Base-by-base conservation (phyloP, 2,113 vertebrate species). In the Pristiophorus japonicus region DNA sequence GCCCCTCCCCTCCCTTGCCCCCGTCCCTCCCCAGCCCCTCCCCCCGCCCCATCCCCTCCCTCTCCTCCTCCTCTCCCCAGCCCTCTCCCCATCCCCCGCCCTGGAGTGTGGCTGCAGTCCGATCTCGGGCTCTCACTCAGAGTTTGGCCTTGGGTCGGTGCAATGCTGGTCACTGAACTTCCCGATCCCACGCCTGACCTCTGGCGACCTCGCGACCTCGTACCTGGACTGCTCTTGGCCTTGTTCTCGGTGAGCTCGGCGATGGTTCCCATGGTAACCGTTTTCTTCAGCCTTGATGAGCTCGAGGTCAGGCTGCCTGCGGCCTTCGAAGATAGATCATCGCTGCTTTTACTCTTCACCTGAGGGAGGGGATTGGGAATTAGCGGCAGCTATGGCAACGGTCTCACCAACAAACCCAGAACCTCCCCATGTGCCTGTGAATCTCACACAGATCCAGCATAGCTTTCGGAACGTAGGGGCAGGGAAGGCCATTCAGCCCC, bases 271-370 rank as follows among this genome's bases (percentile, higher is more conserved):
- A 98, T 97, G 0, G 99, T 99, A 62, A 98, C 97, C 0, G 98
- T 99, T 96, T 99, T 99, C 97, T 97, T 99, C 97, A 99, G 97
- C 0, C 99, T 97, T 16, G 97, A 98, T 0, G 96, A 97, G 1
- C 97, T 96, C 0, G 97, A 95, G 8, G 96, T 96, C 1, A 97
- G 34, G 1, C 97, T 96, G 6, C 97, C 95, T 0, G 97, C 97
- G 0, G 99, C 98, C 95, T 99, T 99, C 30, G 97, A 98, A 96
- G 99, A 97, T 96, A 97, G 98, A 96, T 99, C 99, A 62, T 99
- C 99, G 0, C 99, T 99, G 97, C 98, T 99, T 22, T 99, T 98
- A 96, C 99, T 97, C 97, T 99, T 99, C 96, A 99, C 97, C 99
- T 99, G 96, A 4, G 27, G 70, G 27, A 73, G 3, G 90, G 38